A percentile compares a stretch with the other conserved stretches of the same genome.
Conservation (phyloP, 1,140 invertebrate species). For the Cydia amplana region DNA sequence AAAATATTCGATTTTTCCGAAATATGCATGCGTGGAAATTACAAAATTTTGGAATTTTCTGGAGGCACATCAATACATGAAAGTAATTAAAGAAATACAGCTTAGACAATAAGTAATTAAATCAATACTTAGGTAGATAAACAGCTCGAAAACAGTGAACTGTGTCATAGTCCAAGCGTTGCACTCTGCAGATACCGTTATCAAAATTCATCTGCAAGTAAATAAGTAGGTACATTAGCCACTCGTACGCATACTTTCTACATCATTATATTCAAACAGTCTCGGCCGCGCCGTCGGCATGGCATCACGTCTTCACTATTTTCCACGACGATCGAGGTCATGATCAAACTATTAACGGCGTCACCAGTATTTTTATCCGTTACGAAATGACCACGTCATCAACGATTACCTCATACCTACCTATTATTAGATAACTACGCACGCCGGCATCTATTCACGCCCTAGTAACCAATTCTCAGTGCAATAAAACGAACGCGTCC, state of each 20-base stretch:
- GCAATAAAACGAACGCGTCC: conserved; percentile 58
- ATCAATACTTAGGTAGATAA: not conserved
- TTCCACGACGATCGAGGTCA: conserved; percentile 56
- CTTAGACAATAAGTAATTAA: not conserved
- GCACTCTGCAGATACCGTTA: conserved; percentile 27
- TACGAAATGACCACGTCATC: conserved; percentile 67
- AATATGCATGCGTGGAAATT: not conserved
- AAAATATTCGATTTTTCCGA: no score
- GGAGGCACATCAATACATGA: no score
- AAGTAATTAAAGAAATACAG: not conserved
- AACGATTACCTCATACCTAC: conserved; percentile 73
- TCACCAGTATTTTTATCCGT: conserved; percentile 70
- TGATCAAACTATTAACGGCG: conserved; percentile 56
- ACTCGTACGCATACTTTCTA: conserved; percentile 27
- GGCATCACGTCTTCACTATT: conserved; percentile 43
- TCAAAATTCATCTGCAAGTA: conserved; percentile 17
- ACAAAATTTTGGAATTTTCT: no score
- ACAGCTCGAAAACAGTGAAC: not conserved
- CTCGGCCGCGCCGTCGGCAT: conserved; percentile 37
- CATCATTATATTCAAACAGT: conserved; percentile 41
- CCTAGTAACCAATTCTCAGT: conserved; percentile 66
- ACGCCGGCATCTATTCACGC: conserved; percentile 57
- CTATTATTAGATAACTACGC: conserved; percentile 74
- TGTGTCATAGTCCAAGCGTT: conserved; percentile 20
- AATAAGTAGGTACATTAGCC: not conserved